Evolutionary conservation across 2,888 invertebrate species (phyloP).

Genomic region (Eugnorisma glareosa): DNA sequence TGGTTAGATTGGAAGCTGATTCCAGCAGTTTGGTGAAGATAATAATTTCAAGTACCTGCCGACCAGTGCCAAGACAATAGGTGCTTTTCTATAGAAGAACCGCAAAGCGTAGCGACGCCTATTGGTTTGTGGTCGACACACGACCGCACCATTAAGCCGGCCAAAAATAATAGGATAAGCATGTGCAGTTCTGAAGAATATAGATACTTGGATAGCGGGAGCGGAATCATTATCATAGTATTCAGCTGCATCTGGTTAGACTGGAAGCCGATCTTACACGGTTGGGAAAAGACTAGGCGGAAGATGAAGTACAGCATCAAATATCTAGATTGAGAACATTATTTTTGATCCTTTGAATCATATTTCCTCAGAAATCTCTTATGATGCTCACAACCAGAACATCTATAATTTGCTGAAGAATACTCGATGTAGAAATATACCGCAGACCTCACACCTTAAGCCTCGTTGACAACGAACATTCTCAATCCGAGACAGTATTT

Average conservation of each 20-base stretch:
- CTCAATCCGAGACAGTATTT: conserved; percentile 13
- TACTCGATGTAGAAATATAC: not conserved
- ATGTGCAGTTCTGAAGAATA: too few relatives aligned
- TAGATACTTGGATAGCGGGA: too few relatives aligned
- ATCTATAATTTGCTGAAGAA: conserved; percentile 8
- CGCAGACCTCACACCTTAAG: conserved; percentile 17
- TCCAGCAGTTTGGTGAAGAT: not conserved
- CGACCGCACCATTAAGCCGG: not conserved
- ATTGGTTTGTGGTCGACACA: not conserved
- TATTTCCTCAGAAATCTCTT: not conserved
- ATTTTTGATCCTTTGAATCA: not conserved
- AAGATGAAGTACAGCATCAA: not conserved
- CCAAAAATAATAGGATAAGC: not conserved
- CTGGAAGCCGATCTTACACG: not conserved
- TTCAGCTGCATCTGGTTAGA: not conserved
- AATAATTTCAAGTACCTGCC: not conserved
- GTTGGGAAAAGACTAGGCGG: not conserved
- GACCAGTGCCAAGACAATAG: not conserved
- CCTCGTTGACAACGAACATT: conserved; percentile 9
- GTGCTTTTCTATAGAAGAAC: not conserved
- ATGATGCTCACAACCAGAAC: not conserved
- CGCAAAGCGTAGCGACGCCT: not conserved
- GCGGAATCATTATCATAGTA: not conserved
- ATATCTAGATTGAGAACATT: not conserved
- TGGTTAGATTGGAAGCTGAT: conserved; percentile 7